A percentile compares a stretch with the other conserved stretches of the same genome.
Evolutionary conservation across 2,888 invertebrate species (phyloP).

Genomic region (Drosophila anomalata): DNA sequence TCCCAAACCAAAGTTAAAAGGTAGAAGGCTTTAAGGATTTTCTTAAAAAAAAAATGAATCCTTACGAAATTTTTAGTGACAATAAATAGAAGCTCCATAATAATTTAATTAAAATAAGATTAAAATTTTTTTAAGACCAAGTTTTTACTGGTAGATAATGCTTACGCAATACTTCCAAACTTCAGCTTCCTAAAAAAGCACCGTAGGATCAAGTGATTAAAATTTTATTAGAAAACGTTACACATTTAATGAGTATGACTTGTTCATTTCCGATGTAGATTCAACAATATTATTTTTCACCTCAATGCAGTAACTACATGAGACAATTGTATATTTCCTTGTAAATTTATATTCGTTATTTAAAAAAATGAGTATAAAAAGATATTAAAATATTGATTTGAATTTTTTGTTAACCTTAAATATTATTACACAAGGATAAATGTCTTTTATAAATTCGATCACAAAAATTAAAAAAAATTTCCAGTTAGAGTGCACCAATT

Average conservation of each 20-base stretch:
- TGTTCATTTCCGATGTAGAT: neutral
- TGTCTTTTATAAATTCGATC: conserved; percentile 64
- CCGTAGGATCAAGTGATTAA: neutral
- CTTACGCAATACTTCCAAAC: neutral
- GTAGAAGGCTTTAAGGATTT: too few relatives aligned
- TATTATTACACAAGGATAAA: conserved; percentile 71
- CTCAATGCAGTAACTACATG: neutral
- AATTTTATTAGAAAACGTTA: neutral
- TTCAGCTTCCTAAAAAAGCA: neutral
- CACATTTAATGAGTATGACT: neutral
- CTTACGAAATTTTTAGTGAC: too few relatives aligned
- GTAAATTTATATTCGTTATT: conserved; percentile 46
- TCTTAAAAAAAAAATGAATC: too few relatives aligned
- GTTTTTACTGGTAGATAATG: too few relatives aligned
- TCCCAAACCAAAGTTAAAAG: too few relatives aligned
- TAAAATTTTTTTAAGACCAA: too few relatives aligned
- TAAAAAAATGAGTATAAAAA: conserved; percentile 47
- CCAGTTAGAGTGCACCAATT: conserved; percentile 51
- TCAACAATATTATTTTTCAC: neutral
- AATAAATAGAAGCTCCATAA: too few relatives aligned
- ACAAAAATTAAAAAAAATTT: conserved; percentile 46
- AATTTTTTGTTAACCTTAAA: conserved; percentile 57
- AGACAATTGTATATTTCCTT: conserved; percentile 17
- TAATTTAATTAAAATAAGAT: too few relatives aligned
- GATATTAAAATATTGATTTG: conserved; percentile 34